Conservation (phyloP, 2,888 invertebrate species). For the Dynastes maya region DNA sequence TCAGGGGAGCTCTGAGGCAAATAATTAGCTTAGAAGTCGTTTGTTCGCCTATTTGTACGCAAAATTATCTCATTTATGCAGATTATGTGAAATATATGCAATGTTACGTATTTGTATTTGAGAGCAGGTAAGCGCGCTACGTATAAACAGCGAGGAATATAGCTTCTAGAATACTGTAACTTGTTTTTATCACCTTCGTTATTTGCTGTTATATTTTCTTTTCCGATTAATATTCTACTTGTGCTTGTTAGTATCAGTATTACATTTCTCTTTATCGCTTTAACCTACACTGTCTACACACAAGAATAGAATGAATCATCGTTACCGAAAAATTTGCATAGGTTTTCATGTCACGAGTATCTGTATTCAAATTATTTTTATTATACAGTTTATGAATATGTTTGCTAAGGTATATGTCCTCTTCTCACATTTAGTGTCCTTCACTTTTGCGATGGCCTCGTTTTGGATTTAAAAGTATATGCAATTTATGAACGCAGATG, state of each 20-base stretch:
- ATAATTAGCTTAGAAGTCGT: too few species aligned
- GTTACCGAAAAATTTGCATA: slow-evolving; percentile 10
- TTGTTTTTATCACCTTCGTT: too few species aligned
- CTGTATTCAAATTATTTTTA: slow-evolving; percentile 1
- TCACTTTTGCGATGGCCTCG: neutral
- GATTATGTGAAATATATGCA: too few species aligned
- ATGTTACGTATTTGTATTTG: too few species aligned
- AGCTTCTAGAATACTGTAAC: too few species aligned
- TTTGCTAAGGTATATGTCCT: neutral
- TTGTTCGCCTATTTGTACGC: too few species aligned
- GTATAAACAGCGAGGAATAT: too few species aligned
- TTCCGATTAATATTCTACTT: neutral
- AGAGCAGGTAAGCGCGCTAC: too few species aligned
- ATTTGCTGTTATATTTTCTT: too few species aligned
- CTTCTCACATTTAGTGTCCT: neutral
- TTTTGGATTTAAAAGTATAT: neutral
- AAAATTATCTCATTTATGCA: too few species aligned
- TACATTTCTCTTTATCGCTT: slow-evolving; percentile 1
- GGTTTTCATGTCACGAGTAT: slow-evolving; percentile 15
- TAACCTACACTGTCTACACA: slow-evolving; percentile 5
- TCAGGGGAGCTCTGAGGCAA: too few species aligned
- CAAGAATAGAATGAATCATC: slow-evolving; percentile 19
- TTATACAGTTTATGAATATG: slow-evolving; percentile 8
- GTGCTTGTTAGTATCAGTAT: neutral
- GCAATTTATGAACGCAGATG: too few species aligned